phyloP scores from a whole-genome alignment of 2,888 invertebrate genomes.

The Chesias legatella region DNA sequence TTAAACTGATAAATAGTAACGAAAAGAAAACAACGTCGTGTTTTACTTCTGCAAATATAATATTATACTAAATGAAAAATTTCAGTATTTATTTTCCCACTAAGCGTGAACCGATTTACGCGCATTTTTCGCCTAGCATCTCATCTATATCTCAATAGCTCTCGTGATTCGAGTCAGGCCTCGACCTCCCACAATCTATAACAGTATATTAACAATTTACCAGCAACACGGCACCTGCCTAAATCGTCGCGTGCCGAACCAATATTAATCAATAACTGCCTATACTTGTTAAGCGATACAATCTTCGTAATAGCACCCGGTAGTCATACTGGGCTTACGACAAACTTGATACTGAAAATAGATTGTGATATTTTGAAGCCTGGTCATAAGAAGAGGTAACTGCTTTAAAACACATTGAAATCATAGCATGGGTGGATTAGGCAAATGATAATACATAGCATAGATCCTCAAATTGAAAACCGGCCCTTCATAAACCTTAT shows the following conservation, averaged over 20 bases:
- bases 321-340: slow-evolving; percentile 24
- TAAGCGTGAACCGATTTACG: slow-evolving; percentile 11
- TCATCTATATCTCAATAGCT: slow-evolving; percentile 16
- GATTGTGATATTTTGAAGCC: not conserved
- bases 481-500: too few relatives aligned
- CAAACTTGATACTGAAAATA: slow-evolving; percentile 2
- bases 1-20: too few relatives aligned
- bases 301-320: slow-evolving; percentile 39
- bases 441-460: too few relatives aligned
- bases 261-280: slow-evolving; percentile 60
- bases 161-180: slow-evolving; percentile 14
- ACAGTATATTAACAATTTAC: slow-evolving; percentile 52
- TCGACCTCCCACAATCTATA: slow-evolving; percentile 22
- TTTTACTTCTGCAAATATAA: too few relatives aligned
- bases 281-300: slow-evolving; percentile 47
- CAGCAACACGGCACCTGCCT: slow-evolving; percentile 48
- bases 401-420: too few relatives aligned
- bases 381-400: too few relatives aligned
- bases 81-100: not conserved
- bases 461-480: too few relatives aligned
- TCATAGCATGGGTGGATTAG: too few relatives aligned
- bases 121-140: slow-evolving; percentile 18
- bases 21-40: too few relatives aligned
- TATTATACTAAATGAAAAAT: not conserved
- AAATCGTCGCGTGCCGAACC: slow-evolving; percentile 58